Evolutionary conservation across 2,888 invertebrate genomes (phyloP), one percentile per base, ranked within the genome.

Genomic region (Teleogryllus oceanicus): DNA sequence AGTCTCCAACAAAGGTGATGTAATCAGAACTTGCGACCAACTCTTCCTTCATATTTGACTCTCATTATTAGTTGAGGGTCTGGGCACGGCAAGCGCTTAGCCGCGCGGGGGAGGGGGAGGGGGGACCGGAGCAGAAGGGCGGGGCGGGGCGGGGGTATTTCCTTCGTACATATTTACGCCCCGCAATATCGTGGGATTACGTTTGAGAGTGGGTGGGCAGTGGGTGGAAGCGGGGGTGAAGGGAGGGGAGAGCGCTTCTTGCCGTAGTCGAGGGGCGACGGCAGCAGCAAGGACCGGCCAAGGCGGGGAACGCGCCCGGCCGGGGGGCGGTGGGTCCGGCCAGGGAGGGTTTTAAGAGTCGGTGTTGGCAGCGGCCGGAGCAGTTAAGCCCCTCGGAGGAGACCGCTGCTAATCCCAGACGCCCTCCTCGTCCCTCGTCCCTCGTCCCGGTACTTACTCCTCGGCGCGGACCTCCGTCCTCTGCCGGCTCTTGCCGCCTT

Each of bases 331-430:
- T 37, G 37, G 37, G 37, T 8, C 8, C 37, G 37, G 62, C 62
- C n/a, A 62, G 62, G 37, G 37, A 62, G 62, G 62, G 62, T 62
- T 62, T 62, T 62, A 62, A 62, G 62, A 62, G 62, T 62, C 62
- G 62, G 62, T 62, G 62, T 62, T 18, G 11, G 62, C n/a, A 62
- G n/a, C 11, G 62, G 62, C 16, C 62, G 8, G 62, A 62, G n/a
- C 16, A 62, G n/a, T 13, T n/a, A 18, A 62, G n/a, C 16, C 62
- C 62, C 62, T 12, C 62, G 62, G 62, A 62, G 62, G 62, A 62
- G n/a, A n/a, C 62, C 62, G 13, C 62, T 12, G 62, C 62, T 62
- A 62, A 62, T 62, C 62, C 62, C 37, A 8, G 8, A 5, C 37
- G 37, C 37, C 37, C 5, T 8, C 37, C 37, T 10, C 37, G 37